A percentile compares a stretch with the other conserved stretches of the same genome.
Evolutionary conservation across 53 echinoderm and acorn worm genomes (phyloP).

Genomic region (Mesocentrotus franciscanus): DNA sequence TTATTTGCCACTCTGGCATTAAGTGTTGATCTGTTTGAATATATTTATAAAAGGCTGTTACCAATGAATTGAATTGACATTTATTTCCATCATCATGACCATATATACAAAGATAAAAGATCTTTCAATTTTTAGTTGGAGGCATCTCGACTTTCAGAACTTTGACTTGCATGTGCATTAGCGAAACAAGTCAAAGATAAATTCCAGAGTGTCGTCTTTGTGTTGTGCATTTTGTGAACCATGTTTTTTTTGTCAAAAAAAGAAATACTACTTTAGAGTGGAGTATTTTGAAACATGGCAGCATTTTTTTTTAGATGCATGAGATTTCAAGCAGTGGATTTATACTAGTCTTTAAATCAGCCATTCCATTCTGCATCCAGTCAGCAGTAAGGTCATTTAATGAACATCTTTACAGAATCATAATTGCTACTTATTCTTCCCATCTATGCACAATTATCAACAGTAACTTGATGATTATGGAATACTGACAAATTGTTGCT

Average conservation of each 20-base stretch:
- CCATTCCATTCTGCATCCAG: background rate
- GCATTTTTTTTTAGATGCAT: background rate
- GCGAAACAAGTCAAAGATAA: background rate
- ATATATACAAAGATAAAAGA: too few species aligned
- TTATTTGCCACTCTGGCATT: background rate
- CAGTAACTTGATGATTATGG: background rate
- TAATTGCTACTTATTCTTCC: background rate
- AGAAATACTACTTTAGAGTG: background rate
- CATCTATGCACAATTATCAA: too few species aligned
- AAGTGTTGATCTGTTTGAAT: background rate
- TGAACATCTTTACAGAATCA: background rate
- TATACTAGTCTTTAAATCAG: background rate
- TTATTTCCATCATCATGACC: too few species aligned
- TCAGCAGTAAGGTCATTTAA: background rate
- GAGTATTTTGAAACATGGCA: background rate
- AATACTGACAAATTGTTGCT: background rate
- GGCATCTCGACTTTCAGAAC: background rate
- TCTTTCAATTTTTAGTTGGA: background rate
- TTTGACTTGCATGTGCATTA: background rate
- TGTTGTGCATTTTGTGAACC: background rate
- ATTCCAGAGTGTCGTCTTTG: background rate
- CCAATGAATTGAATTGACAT: too few species aligned
- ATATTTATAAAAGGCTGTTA: background rate
- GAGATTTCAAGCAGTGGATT: slow-evolving; percentile 7
- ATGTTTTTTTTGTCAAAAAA: background rate